Evolutionary conservation across 2,888 invertebrate species (phyloP).

Genomic region (Dryococelus australis): DNA sequence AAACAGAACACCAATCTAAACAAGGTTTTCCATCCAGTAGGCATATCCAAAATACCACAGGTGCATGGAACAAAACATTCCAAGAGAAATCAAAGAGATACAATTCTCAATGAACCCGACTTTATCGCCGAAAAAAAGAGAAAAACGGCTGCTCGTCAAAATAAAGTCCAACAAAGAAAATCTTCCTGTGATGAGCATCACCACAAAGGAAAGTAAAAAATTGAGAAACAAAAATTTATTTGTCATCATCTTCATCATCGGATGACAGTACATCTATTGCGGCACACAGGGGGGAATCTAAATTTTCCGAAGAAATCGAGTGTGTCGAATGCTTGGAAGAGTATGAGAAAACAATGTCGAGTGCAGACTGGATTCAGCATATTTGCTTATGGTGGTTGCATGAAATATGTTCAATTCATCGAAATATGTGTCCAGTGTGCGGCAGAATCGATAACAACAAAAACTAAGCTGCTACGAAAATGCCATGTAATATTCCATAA

Average conservation of each 20-base stretch:
- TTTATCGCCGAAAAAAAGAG: slow-evolving; percentile 4
- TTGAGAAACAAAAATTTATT: background rate
- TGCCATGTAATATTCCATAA: background rate
- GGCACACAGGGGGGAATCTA: background rate
- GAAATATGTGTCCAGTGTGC: slow-evolving; percentile 16
- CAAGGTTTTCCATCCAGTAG: background rate
- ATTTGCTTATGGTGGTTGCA: slow-evolving; percentile 26
- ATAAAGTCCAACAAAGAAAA: background rate
- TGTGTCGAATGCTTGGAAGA: slow-evolving; percentile 19
- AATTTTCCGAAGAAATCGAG: slow-evolving; percentile 12
- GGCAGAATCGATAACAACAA: slow-evolving; percentile 6
- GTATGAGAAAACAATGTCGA: slow-evolving; percentile 25
- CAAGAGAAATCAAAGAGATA: slow-evolving; percentile 8
- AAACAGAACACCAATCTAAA: background rate
- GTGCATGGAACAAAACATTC: background rate
- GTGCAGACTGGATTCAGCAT: slow-evolving; percentile 23
- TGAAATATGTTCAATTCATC: background rate
- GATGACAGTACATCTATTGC: background rate
- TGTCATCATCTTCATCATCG: background rate
- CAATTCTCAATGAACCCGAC: background rate
- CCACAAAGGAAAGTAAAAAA: background rate
- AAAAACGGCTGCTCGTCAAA: background rate
- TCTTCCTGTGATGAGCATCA: too few relatives aligned
- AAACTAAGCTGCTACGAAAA: background rate
- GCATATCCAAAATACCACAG: slow-evolving; percentile 13